Evolutionary conservation across 2,888 invertebrate genomes (phyloP), one percentile per base, ranked within the genome.

Genomic region (Apodemia hepburni): DNA sequence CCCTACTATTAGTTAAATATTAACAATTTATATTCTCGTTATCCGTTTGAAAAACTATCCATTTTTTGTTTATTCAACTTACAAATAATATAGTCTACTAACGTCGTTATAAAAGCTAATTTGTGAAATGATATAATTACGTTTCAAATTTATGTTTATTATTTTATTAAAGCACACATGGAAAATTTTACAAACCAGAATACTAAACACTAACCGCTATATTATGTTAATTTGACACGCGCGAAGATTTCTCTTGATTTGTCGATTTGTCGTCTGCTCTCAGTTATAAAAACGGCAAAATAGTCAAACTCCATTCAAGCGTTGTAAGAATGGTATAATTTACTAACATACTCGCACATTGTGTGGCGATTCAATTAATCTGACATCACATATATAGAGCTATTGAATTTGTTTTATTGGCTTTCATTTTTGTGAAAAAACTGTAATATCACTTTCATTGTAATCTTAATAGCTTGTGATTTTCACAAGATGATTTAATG

Each of bases 351-450:
- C 73, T 66, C 71, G 64, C 74, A 76, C 71, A 71, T 73, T 71
- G 73, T 76, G 79, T 69, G 42, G 42, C 42, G 12, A 74, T 76
- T 73, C 75, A 77, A 80, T 78, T 76, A 77, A 79, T 78, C 77
- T 78, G 77, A 76, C 76, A 65, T 65, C 58, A 71, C 75, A 73
- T 74, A 42, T 42, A 75, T 72, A 73, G 72, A 78, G 73, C 78
- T 72, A 82, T 82, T 81, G 76, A 78, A 79, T 79, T 74, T 76
- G 79, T 79, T 79, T 80, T 76, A 75, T 76, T 38, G 70, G 79
- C 84, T 86, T 84, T 85, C 84, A 69, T 79, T 82, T 82, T 71
- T 74, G 72, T 78, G 75, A 79, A 82, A 42, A 83, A 82, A 81
- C 75, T 64, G 63, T 68, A 65, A 65, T 71, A 76, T 75, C 73